These are phyloP conservation scores for Leptinotarsa rubiginosa DNA, from an alignment of 2,888 invertebrate genomes.

Conservation along the genomic window DNA sequence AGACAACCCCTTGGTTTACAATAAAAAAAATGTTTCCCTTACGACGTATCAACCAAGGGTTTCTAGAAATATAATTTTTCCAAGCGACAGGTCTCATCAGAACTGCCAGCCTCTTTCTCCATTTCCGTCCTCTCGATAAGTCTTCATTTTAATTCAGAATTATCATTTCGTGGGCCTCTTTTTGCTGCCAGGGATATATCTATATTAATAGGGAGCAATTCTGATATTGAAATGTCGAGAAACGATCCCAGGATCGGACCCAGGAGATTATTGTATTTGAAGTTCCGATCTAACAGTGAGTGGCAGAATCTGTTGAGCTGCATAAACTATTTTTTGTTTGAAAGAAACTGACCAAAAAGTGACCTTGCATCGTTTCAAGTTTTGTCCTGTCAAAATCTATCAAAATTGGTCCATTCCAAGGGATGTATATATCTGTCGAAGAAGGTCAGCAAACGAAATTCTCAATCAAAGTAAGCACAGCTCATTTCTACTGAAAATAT, in stretches of 20 bases:
- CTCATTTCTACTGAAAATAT: too few relatives aligned
- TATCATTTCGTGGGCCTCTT: background rate
- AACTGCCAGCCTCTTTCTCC: background rate
- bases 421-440: too few relatives aligned
- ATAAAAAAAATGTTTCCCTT: background rate
- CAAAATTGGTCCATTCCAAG: too few relatives aligned
- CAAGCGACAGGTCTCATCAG: slow-evolving; percentile 3
- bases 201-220: background rate
- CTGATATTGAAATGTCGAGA: background rate
- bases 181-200: background rate
- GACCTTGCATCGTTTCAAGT: too few relatives aligned
- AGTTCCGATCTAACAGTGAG: background rate
- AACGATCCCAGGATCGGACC: background rate
- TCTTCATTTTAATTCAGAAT: slow-evolving; percentile 4
- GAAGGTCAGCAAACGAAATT: too few relatives aligned
- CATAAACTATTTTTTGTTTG: too few relatives aligned
- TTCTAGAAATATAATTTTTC: background rate
- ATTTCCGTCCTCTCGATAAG: background rate
- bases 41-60: background rate
- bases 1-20: background rate
- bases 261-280: background rate
- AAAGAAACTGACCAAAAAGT: too few relatives aligned
- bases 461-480: too few relatives aligned
- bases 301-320: too few relatives aligned
- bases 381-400: too few relatives aligned